These are phyloP conservation scores for Euplagia quadripunctaria DNA, from an alignment of 2,888 invertebrate genomes.

Conservation along the genomic window DNA sequence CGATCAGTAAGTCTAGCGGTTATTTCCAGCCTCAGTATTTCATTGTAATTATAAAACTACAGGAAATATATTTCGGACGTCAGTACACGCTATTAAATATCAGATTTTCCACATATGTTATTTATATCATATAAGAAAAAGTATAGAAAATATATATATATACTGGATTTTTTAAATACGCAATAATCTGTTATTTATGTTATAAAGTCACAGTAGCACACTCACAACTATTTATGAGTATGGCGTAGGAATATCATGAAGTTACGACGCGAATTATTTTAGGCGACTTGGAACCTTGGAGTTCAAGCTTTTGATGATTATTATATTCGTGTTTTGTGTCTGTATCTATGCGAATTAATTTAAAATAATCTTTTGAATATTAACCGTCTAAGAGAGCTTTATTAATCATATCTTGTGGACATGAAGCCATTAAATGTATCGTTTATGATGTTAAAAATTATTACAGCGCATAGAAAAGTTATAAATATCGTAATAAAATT, in stretches of 20 bases:
- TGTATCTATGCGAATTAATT: slow-evolving; percentile 20
- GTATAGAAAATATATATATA: slow-evolving; percentile 54
- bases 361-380: slow-evolving; percentile 6
- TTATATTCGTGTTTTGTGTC: slow-evolving; percentile 30
- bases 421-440: slow-evolving; percentile 21
- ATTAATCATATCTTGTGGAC: slow-evolving; percentile 21
- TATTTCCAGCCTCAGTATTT: slow-evolving; percentile 54
- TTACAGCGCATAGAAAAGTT: slow-evolving; percentile 9
- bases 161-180: slow-evolving; percentile 62
- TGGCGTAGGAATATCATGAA: slow-evolving; percentile 54
- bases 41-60: slow-evolving; percentile 54
- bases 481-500: slow-evolving; percentile 22
- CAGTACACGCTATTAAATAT: slow-evolving; percentile 54
- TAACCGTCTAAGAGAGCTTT: background rate
- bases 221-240: slow-evolving; percentile 56
- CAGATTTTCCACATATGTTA: slow-evolving; percentile 54
- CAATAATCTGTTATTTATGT: slow-evolving; percentile 71
- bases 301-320: slow-evolving; percentile 53
- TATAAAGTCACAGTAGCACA: slow-evolving; percentile 40
- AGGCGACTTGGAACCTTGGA: slow-evolving; percentile 32
- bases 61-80: slow-evolving; percentile 59
- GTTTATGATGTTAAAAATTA: slow-evolving; percentile 14
- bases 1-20: slow-evolving; percentile 41
- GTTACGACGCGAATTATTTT: slow-evolving; percentile 47
- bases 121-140: slow-evolving; percentile 55